These are phyloP conservation scores for Cebus imitator DNA, from an alignment of 2,113 vertebrate genomes.

Conservation along the genomic window DNA sequence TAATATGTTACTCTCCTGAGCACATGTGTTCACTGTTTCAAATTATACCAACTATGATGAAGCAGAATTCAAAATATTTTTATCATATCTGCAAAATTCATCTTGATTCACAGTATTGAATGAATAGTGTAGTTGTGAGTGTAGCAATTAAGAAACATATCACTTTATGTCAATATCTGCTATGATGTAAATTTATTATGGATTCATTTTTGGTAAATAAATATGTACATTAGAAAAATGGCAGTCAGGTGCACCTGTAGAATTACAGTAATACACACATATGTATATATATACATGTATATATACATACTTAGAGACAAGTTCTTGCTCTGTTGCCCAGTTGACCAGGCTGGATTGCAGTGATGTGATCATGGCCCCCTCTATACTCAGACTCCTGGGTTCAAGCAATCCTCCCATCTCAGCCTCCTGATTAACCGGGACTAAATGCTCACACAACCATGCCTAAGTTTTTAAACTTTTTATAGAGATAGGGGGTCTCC, in stretches of 20 bases:
- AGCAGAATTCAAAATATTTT: constrained; percentile 13
- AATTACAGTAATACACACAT: not conserved
- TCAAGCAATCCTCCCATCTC: too few species aligned
- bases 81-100: constrained; percentile 20
- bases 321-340: too few species aligned
- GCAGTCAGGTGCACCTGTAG: not conserved
- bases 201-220: not conserved
- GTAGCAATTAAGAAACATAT: not conserved
- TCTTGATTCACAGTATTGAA: not conserved
- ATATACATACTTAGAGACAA: too few species aligned
- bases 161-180: not conserved
- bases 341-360: too few species aligned
- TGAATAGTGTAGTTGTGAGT: not conserved
- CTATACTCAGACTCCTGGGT: too few species aligned
- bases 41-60: not conserved
- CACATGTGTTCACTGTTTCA: not conserved
- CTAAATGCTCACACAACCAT: too few species aligned
- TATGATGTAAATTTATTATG: not conserved
- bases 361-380: too few species aligned
- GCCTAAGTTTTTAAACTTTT: too few species aligned
- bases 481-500: too few species aligned
- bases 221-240: not conserved
- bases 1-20: not conserved
- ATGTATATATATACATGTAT: too few species aligned
- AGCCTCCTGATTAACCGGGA: too few species aligned